Conservation (phyloP, 2,113 vertebrate genomes). For the Bothrops jararaca region DNA sequence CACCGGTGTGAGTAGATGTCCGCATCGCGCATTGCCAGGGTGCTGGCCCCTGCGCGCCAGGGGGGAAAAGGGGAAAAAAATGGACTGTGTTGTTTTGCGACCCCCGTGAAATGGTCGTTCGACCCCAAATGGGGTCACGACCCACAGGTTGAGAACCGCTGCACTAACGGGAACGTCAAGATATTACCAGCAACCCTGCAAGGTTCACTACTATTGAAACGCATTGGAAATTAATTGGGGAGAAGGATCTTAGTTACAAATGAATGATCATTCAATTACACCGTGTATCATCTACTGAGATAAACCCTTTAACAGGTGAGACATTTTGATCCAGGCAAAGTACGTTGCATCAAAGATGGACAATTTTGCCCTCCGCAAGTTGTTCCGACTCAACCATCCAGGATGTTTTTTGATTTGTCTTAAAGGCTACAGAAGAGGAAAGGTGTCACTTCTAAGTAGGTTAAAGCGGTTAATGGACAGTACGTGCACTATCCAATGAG, state of each 20-base stretch:
- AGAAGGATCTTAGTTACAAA: not conserved
- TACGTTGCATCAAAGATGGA: not conserved
- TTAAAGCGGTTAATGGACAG: not conserved
- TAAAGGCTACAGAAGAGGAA: not conserved
- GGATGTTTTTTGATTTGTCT: not conserved
- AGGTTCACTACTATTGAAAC: not conserved
- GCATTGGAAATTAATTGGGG: not conserved
- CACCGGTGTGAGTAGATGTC: too few relatives aligned
- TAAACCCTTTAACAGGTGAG: not conserved
- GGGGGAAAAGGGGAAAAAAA: too few relatives aligned
- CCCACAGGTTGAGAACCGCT: too few relatives aligned
- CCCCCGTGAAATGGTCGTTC: too few relatives aligned
- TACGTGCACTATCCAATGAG: fast-evolving
- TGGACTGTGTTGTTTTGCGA: too few relatives aligned
- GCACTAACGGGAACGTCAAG: not conserved
- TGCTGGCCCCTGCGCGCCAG: too few relatives aligned
- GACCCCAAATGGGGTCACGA: too few relatives aligned
- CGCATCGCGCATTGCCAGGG: too few relatives aligned
- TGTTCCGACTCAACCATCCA: not conserved
- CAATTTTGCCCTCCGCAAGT: not conserved
- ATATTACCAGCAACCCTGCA: not conserved
- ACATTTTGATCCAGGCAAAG: not conserved
- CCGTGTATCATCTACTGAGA: not conserved
- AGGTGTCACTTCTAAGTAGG: not conserved
- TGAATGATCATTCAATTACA: not conserved